Conservation (phyloP, 1,140 invertebrate genomes). For the Goniozus legneri region DNA sequence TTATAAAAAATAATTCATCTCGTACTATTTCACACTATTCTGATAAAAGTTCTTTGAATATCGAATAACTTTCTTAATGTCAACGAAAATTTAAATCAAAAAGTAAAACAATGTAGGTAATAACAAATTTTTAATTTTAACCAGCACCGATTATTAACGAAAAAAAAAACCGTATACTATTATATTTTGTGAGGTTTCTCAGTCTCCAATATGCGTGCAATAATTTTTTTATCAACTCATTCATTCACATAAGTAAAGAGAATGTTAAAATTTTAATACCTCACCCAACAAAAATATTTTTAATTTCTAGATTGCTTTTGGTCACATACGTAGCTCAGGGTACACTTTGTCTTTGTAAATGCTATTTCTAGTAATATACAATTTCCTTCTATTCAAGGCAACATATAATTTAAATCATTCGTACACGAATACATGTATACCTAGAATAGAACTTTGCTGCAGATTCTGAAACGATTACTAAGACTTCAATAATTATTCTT, state of each 20-base stretch:
- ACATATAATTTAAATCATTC: slow-evolving; percentile 19
- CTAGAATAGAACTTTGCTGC: slow-evolving; percentile 18
- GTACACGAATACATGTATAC: slow-evolving; percentile 9
- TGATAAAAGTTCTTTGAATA: too few species aligned
- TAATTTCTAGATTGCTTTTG: slow-evolving; percentile 11
- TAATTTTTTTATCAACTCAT: slow-evolving; percentile 7
- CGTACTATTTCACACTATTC: too few species aligned
- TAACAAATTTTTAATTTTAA: too few species aligned
- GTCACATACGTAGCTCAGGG: too few species aligned
- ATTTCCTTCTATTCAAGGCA: slow-evolving; percentile 9
- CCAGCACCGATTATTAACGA: too few species aligned
- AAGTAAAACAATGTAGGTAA: too few species aligned
- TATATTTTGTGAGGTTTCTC: too few species aligned
- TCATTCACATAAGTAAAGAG: background rate
- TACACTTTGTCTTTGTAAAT: too few species aligned
- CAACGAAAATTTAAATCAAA: too few species aligned
- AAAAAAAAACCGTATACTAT: too few species aligned
- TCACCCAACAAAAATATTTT: slow-evolving; percentile 8
- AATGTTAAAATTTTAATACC: slow-evolving; percentile 1
- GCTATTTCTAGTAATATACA: slow-evolving; percentile 10
- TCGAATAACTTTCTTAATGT: too few species aligned
- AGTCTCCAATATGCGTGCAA: background rate
- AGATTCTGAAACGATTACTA: slow-evolving; percentile 19
- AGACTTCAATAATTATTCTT: slow-evolving; percentile 8
- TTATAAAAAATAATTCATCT: too few species aligned